These are phyloP conservation scores for Alethe diademata DNA, from an alignment of 2,113 vertebrate species.

Conservation along the genomic window DNA sequence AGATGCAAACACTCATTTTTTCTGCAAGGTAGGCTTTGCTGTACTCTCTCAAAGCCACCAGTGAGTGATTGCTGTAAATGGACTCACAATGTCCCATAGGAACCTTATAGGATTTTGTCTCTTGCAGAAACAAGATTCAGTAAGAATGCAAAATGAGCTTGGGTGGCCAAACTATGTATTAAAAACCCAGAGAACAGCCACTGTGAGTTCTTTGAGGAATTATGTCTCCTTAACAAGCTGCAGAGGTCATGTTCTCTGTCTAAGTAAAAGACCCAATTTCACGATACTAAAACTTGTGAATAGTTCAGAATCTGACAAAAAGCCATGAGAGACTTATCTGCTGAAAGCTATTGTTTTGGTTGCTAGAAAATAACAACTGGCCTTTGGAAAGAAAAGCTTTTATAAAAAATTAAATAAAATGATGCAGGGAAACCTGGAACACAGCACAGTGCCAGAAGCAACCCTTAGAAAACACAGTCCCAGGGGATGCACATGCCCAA, in stretches of 20 bases:
- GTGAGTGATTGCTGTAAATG: not conserved
- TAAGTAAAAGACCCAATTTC: not conserved
- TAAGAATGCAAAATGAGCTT: not conserved
- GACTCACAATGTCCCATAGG: not conserved
- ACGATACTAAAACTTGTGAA: not conserved
- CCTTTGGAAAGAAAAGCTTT: not conserved
- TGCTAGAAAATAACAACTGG: not conserved
- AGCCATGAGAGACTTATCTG: not conserved
- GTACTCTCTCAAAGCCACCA: not conserved
- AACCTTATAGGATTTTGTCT: not conserved
- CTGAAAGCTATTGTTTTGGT: not conserved
- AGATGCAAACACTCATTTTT: not conserved
- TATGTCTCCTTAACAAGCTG: not conserved
- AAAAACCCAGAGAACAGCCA: not conserved
- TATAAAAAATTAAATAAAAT: not conserved
- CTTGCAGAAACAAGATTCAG: not conserved
- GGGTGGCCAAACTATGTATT: not conserved
- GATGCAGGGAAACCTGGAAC: not conserved
- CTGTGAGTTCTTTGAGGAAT: not conserved
- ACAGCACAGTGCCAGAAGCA: not conserved
- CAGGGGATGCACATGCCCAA: not conserved
- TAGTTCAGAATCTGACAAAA: conserved; percentile 4
- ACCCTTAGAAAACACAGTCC: not conserved
- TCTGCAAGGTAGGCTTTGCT: not conserved
- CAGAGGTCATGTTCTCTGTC: not conserved